Conservation (phyloP, 2,797 vertebrate species). For the Paratrypauchen microcephalus region DNA sequence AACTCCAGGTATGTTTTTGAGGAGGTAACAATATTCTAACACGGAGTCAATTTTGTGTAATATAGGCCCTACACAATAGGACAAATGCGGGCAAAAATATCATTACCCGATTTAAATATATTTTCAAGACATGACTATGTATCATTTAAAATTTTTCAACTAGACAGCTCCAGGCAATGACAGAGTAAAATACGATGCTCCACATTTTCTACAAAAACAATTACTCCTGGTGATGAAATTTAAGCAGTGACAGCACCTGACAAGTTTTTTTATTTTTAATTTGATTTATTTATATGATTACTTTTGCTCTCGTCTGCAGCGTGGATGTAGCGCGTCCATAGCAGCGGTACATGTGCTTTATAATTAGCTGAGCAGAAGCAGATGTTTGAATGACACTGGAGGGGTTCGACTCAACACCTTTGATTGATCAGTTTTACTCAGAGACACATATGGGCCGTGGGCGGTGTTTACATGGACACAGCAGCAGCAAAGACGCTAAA, state of each 20-base stretch:
- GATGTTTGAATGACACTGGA: slow-evolving; percentile 61
- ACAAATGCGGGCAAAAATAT: no score
- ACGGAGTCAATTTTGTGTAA: no score
- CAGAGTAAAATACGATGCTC: neutral
- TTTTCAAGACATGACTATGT: no score
- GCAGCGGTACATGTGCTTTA: slow-evolving; percentile 56
- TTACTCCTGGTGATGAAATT: slow-evolving; percentile 40
- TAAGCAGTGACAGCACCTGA: slow-evolving; percentile 40
- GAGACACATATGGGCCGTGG: slow-evolving; percentile 59
- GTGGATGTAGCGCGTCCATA: slow-evolving; percentile 50
- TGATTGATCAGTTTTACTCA: slow-evolving; percentile 69
- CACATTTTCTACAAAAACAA: slow-evolving; percentile 33
- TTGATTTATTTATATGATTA: neutral
- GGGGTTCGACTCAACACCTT: slow-evolving; percentile 60
- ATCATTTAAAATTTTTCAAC: no score
- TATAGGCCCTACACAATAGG: no score
- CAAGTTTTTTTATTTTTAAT: neutral
- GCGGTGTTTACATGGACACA: slow-evolving; percentile 66
- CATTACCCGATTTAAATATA: no score
- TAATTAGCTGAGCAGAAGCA: slow-evolving; percentile 68
- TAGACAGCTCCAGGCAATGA: no score
- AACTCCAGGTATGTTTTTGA: no score
- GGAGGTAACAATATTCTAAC: no score
- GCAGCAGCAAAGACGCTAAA: slow-evolving; percentile 7
- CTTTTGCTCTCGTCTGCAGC: slow-evolving; percentile 26